Evolutionary conservation across 2,797 vertebrate genomes (phyloP).

Genomic region (Lindbergichthys nudifrons): DNA sequence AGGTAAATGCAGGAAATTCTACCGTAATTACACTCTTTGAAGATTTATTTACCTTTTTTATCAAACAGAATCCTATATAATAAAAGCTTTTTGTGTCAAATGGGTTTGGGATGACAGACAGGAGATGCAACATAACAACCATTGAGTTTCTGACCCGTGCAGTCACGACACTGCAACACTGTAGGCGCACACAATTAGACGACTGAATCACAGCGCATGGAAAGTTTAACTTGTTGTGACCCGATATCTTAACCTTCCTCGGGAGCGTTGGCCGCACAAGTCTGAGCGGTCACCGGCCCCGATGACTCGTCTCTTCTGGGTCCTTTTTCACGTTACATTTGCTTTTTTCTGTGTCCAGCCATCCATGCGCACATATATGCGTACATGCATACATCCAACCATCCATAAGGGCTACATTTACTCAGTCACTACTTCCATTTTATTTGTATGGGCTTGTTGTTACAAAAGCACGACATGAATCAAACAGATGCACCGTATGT

Average conservation of each 20-base stretch:
- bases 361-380: constrained; percentile 5
- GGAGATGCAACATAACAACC: constrained; percentile 15
- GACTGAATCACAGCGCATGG: constrained; percentile 26
- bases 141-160: constrained; percentile 1
- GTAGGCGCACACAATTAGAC: constrained; percentile 41
- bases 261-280: neutral
- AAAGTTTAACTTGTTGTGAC: constrained; percentile 46
- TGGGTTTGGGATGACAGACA: constrained; percentile 1
- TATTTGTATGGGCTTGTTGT: constrained; percentile 47
- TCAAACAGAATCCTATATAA: constrained; percentile 22
- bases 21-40: constrained; percentile 28
- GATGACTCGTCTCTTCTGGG: constrained; percentile 21
- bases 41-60: constrained; percentile 30
- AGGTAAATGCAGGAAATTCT: constrained; percentile 11
- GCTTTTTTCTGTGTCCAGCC: constrained; percentile 8
- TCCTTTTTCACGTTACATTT: constrained; percentile 24
- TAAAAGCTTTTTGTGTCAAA: constrained; percentile 22
- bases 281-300: constrained; percentile 19
- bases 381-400: constrained; percentile 24
- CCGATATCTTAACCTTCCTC: constrained; percentile 15
- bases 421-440: constrained; percentile 33
- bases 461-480: constrained; percentile 34
- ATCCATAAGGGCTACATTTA: constrained; percentile 37
- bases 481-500: constrained; percentile 42
- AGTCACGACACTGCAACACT: constrained; percentile 16